Evolutionary conservation across 2,113 vertebrate genomes (phyloP).

Genomic region (Chlorodrepanis virens): DNA sequence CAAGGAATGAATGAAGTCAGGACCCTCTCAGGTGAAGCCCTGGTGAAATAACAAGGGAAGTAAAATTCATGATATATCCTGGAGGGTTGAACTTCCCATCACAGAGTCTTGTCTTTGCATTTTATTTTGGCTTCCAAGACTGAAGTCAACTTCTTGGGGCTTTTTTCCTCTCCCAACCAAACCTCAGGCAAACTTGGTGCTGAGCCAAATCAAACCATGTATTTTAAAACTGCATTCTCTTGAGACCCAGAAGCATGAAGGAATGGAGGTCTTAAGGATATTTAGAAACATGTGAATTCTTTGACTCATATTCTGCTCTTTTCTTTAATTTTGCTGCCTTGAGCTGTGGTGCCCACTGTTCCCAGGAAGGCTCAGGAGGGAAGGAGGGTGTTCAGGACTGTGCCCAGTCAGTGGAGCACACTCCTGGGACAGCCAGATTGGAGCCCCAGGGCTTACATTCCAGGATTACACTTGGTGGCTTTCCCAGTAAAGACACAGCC

Average conservation of each 20-base stretch:
- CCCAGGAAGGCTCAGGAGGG: neutral
- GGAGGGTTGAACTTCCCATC: neutral
- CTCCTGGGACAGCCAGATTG: neutral
- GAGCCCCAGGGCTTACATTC: neutral
- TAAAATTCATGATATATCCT: neutral
- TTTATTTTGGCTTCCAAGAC: neutral
- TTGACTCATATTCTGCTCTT: neutral
- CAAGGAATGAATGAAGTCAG: neutral
- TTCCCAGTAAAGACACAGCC: neutral
- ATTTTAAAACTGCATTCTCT: neutral
- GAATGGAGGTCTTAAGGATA: neutral
- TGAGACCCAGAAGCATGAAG: neutral
- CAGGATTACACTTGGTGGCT: neutral
- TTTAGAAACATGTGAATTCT: neutral
- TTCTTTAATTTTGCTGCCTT: neutral
- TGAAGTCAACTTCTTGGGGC: neutral
- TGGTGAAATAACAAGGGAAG: neutral
- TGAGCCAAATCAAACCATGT: neutral
- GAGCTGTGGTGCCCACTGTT: neutral
- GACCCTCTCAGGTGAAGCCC: neutral
- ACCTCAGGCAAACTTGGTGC: neutral
- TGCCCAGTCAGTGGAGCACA: rapidly evolving
- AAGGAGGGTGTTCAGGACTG: neutral
- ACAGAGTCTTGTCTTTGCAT: neutral
- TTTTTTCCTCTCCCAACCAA: neutral